Evolutionary conservation across 35 echinoderm and acorn worm species (phyloP).

Genomic region (Lytechinus pictus): DNA sequence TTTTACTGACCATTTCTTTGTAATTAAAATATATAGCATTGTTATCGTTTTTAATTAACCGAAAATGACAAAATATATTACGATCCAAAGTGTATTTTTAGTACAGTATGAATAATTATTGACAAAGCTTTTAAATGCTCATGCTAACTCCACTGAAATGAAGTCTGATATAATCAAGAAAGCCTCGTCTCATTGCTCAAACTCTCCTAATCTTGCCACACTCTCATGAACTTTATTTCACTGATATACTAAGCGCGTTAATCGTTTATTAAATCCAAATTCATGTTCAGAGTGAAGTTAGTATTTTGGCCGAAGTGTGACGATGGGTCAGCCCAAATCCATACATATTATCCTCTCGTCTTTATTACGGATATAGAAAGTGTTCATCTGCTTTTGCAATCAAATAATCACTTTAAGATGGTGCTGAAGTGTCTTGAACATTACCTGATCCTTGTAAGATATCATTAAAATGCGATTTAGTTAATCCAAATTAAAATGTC

Average conservation of each 20-base stretch:
- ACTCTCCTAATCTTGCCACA: not conserved
- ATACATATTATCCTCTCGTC: not conserved
- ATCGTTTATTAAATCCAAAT: not conserved
- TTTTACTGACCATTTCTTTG: no score
- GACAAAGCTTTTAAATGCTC: no score
- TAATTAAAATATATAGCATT: no score
- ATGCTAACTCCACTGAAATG: no score
- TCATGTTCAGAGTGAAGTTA: not conserved
- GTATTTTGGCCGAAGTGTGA: not conserved
- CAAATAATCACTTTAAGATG: not conserved
- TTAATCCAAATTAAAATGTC: not conserved
- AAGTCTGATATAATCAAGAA: not conserved
- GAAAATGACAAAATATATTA: no score
- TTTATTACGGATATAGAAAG: not conserved
- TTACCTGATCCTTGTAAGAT: not conserved
- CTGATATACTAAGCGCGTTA: not conserved
- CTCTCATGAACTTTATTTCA: not conserved
- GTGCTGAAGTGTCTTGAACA: not conserved
- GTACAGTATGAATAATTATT: no score
- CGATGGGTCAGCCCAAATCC: not conserved
- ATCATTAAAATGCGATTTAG: not conserved
- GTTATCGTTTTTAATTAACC: no score
- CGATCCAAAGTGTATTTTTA: no score
- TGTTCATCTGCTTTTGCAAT: not conserved
- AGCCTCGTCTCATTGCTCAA: not conserved